Evolutionary conservation across 2,888 invertebrate species (phyloP), one percentile per base, ranked within the genome.

Genomic region (Hartigia nigra): DNA sequence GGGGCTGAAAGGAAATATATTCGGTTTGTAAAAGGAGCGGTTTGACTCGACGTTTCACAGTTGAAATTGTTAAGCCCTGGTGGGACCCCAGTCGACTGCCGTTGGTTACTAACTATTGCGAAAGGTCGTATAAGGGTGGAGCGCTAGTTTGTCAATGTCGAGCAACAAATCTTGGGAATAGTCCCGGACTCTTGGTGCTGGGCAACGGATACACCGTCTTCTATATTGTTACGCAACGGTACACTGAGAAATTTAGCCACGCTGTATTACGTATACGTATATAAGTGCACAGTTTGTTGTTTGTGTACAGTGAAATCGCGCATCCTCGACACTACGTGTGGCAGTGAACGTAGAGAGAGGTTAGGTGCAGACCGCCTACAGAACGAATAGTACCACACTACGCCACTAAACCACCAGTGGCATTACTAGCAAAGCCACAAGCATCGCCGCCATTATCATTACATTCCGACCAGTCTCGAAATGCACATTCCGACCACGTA

Each of bases 101-200:
- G 23, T 9, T 55, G 55, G 55, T 5, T 55, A 55, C 55, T 55
- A 9, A 23, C 55, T 55, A 55, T 55, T 23, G 23, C 55, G 9
- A 23, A 55, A 23, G 55, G 55, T 55, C 55, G 55, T 55, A 55
- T 23, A 55, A 35, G 75, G 75, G 75, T 32, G 75, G 74, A n/a
- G 34, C 76, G 78, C 79, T 80, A 81, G 84, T 87, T 87, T 87
- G 84, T 87, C 87, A 87, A 86, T 80, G 87, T 86, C 86, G 78
- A 78, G 83, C 78, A 87, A 88, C 87, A 88, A 88, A 88, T 88
- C 87, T 87, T 81, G 81, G 81, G 81, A 87, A 82, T 79, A 79
- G 78, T 78, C 76, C 74, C 76, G 77, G 72, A 31, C 31, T 34
- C 72, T 12, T 34, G 55, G 23, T 37, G 74, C 74, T 70, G 74